Evolutionary conservation across 2,888 invertebrate species (phyloP).

Genomic region (Bruchidius siliquastri): DNA sequence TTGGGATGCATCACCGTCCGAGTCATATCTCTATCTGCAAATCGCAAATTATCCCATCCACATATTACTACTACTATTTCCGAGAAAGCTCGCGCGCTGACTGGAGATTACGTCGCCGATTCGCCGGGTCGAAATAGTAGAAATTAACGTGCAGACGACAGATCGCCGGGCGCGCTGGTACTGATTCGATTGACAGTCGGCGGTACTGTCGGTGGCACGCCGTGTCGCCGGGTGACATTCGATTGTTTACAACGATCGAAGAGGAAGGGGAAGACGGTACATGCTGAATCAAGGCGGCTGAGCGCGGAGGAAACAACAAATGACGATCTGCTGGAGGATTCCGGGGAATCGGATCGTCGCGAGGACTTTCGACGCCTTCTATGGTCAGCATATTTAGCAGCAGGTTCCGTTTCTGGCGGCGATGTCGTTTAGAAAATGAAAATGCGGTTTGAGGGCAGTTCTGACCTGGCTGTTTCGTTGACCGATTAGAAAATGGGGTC

Average conservation of each 20-base stretch:
- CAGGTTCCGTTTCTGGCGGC: neutral
- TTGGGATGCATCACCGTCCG: slow-evolving; percentile 25
- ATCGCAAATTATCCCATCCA: slow-evolving; percentile 6
- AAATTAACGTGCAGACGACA: slow-evolving; percentile 22
- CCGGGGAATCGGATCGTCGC: neutral
- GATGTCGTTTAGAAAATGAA: neutral
- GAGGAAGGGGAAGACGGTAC: neutral
- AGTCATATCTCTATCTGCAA: slow-evolving; percentile 17
- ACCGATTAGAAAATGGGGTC: too few relatives aligned
- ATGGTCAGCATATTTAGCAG: neutral
- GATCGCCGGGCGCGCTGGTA: slow-evolving; percentile 20
- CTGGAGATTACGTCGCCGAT: neutral
- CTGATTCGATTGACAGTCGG: neutral
- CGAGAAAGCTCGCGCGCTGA: slow-evolving; percentile 17
- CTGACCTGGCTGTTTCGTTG: too few relatives aligned
- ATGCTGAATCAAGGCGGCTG: neutral
- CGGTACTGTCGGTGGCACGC: neutral
- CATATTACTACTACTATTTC: slow-evolving; percentile 32
- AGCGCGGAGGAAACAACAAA: neutral
- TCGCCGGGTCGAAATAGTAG: slow-evolving; percentile 23
- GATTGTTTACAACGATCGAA: neutral
- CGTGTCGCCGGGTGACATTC: neutral
- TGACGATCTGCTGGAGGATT: neutral
- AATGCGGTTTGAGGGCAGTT: too few relatives aligned
- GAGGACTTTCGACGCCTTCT: neutral